These are phyloP conservation scores for Craterocephalus amniculus DNA, from an alignment of 2,797 vertebrate species.

Conservation along the genomic window DNA sequence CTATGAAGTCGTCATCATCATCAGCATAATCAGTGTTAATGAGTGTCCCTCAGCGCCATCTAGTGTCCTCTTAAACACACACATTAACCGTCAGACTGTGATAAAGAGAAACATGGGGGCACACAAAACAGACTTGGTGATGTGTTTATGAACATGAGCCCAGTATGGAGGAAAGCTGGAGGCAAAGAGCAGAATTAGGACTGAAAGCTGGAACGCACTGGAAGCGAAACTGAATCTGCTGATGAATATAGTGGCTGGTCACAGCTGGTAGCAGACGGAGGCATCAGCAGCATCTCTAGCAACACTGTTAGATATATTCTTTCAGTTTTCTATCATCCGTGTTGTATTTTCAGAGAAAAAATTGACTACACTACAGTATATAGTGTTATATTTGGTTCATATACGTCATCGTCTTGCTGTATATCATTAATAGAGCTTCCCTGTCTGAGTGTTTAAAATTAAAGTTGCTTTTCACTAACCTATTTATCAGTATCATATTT, in stretches of 20 bases:
- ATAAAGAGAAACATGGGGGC: conserved; percentile 12
- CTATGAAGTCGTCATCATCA: background rate
- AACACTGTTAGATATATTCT: background rate
- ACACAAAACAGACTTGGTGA: conserved; percentile 23
- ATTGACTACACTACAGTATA: conserved; percentile 17
- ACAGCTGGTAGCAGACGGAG: background rate
- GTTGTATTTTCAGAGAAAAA: conserved; percentile 13
- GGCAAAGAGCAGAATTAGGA: conserved; percentile 39
- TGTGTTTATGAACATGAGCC: conserved; percentile 40
- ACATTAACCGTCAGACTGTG: conserved; percentile 2
- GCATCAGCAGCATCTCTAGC: conserved; percentile 9
- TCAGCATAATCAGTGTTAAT: conserved; percentile 6
- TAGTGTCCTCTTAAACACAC: background rate
- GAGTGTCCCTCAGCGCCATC: background rate
- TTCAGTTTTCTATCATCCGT: background rate
- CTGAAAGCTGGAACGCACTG: conserved; percentile 62
- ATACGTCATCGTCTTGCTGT: background rate
- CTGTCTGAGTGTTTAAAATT: conserved; percentile 10
- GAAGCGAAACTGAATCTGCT: conserved; percentile 38
- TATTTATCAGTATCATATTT: background rate
- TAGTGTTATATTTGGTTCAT: conserved; percentile 16
- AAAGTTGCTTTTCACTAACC: conserved; percentile 7
- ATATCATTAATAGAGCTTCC: background rate
- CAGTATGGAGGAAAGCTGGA: conserved; percentile 38
- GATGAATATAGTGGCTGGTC: background rate